Percentiles rank a stretch among this genome's conserved stretches.
These are phyloP conservation scores for Albula goreensis DNA, from an alignment of 2,113 vertebrate genomes.

Conservation along the genomic window DNA sequence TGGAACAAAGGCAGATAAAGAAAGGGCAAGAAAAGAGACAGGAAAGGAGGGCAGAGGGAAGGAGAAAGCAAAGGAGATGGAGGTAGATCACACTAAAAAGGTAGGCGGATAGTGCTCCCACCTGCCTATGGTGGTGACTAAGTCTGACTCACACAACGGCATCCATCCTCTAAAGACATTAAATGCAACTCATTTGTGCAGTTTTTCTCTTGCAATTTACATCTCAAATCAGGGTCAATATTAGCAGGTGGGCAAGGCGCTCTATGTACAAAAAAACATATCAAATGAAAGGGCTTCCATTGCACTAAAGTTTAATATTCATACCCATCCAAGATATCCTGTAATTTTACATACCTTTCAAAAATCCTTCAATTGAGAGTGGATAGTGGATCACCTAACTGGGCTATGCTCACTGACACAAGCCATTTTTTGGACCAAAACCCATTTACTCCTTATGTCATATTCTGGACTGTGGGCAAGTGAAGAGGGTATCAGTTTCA, in stretches of 20 bases:
- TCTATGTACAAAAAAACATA: no score
- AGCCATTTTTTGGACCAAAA: no score
- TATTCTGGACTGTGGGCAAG: no score
- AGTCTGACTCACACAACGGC: slow-evolving; percentile 50
- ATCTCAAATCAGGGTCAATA: no score
- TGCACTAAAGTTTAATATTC: neutral
- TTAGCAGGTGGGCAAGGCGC: no score
- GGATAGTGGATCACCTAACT: neutral
- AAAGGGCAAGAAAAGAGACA: neutral
- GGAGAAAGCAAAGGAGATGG: neutral
- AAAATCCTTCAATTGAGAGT: no score
- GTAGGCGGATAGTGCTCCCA: slow-evolving; percentile 16
- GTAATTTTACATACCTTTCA: no score
- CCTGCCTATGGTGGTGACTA: slow-evolving; percentile 42
- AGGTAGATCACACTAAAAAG: neutral
- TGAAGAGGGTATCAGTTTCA: no score
- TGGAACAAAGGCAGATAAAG: neutral
- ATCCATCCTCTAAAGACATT: slow-evolving; percentile 29
- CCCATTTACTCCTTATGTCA: no score
- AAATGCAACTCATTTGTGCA: slow-evolving; percentile 25
- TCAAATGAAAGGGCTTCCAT: no score
- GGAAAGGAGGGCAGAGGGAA: neutral
- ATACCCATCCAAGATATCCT: no score
- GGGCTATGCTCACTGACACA: neutral
- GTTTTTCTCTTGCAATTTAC: neutral